phyloP scores from a whole-genome alignment of 2,888 invertebrate genomes.

The Aproaerema taeniolella region DNA sequence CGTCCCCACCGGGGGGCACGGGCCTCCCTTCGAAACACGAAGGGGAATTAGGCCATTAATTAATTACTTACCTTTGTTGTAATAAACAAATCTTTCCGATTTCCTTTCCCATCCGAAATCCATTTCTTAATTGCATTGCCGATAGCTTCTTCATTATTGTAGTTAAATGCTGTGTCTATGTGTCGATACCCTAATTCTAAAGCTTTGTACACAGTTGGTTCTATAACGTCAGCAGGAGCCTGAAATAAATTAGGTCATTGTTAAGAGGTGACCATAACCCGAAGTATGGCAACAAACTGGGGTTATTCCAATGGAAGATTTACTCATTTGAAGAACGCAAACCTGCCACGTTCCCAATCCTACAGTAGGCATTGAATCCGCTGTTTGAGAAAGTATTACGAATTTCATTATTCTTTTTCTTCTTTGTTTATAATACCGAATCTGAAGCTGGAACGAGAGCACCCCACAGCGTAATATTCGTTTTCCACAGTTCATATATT shows the following conservation, averaged over 20 bases:
- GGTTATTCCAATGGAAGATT: too few species aligned
- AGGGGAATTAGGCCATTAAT: too few species aligned
- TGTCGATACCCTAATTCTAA: conserved; percentile 85
- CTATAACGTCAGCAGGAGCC: conserved; percentile 81
- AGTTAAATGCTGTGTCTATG: conserved; percentile 88
- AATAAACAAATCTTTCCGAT: conserved; percentile 84
- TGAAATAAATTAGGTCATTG: conserved; percentile 27
- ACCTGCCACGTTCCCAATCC: conserved; percentile 87
- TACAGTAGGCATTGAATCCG: conserved; percentile 81
- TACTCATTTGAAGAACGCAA: conserved; percentile 12
- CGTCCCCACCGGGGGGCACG: too few species aligned
- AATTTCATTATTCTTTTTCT: conserved; percentile 53
- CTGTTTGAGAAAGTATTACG: conserved; percentile 59
- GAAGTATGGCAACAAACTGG: background rate
- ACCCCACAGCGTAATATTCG: conserved; percentile 23
- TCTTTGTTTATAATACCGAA: conserved; percentile 28
- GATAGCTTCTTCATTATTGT: conserved; percentile 86
- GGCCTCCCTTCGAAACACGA: too few species aligned
- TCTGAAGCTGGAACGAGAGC: conserved; percentile 27
- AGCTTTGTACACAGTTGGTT: conserved; percentile 79
- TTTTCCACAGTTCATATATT: conserved; percentile 35
- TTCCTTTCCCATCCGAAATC: conserved; percentile 79
- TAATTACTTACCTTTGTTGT: conserved; percentile 82
- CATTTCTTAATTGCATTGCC: conserved; percentile 82
- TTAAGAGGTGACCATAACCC: background rate